These are phyloP conservation scores for Octopus sinensis DNA, from an alignment of 1,140 invertebrate genomes.

Conservation along the genomic window DNA sequence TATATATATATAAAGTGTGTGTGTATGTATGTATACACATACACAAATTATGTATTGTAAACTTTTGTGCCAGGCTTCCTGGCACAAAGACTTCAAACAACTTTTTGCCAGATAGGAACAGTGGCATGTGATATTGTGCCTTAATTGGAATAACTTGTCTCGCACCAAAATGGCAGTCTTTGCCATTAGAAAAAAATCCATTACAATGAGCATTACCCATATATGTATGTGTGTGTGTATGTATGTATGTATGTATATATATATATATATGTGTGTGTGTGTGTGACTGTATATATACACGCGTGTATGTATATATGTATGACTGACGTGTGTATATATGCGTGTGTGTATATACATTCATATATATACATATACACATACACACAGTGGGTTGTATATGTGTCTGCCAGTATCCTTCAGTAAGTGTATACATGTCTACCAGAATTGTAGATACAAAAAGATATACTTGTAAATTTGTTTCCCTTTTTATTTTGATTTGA, in stretches of 20 bases:
- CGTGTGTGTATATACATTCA: neutral
- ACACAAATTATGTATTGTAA: constrained; percentile 1
- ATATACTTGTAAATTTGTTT: no score
- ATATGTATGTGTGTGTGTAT: neutral
- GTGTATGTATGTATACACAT: no score
- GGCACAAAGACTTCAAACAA: constrained; percentile 9
- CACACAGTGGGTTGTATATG: neutral
- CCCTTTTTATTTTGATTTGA: no score
- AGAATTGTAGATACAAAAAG: neutral
- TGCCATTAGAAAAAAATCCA: neutral
- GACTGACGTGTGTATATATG: neutral
- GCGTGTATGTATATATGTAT: constrained; percentile 8
- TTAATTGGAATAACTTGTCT: constrained; percentile 14
- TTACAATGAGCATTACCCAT: neutral
- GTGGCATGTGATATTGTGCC: constrained; percentile 17
- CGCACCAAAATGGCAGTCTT: constrained; percentile 6
- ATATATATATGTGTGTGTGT: neutral
- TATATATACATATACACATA: neutral
- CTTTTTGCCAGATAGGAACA: constrained; percentile 17
- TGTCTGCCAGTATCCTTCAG: neutral
- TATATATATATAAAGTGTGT: no score
- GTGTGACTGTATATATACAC: neutral
- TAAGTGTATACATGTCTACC: neutral
- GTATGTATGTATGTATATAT: neutral
- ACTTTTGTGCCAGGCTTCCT: constrained; percentile 13